Percentiles rank a stretch among this genome's conserved stretches.
phyloP scores from a whole-genome alignment of 2,888 invertebrate genomes.

The Microctonus brassicae region DNA sequence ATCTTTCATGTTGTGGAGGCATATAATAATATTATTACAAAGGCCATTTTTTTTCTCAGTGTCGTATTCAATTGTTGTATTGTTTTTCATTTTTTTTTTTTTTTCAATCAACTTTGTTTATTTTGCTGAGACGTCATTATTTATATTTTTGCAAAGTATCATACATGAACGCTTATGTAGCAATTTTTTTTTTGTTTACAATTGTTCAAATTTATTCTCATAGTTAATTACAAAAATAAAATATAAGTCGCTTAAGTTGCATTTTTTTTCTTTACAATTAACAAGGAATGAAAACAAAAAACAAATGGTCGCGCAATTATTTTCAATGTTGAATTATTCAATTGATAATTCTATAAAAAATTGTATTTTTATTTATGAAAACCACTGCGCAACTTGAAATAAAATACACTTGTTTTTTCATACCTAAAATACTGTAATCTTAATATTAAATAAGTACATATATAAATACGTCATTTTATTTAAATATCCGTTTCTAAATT shows the following conservation, averaged over 20 bases:
- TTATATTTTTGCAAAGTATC: background rate
- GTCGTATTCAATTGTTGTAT: no score
- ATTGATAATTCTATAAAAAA: background rate
- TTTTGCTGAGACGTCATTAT: background rate
- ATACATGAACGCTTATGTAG: background rate
- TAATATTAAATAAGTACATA: conserved; percentile 19
- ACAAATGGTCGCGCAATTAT: conserved; percentile 3
- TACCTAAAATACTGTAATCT: conserved; percentile 16
- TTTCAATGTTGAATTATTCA: background rate
- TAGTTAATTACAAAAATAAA: conserved; percentile 25
- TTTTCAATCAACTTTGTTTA: background rate
- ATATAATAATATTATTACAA: conserved; percentile 25
- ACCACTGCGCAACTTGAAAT: conserved; percentile 1
- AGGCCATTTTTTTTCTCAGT: conserved; percentile 16
- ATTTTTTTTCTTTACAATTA: background rate
- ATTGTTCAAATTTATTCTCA: background rate
- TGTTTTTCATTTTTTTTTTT: no score
- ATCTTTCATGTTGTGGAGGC: background rate
- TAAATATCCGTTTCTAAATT: background rate
- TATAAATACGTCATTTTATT: conserved; percentile 7
- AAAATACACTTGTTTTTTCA: background rate
- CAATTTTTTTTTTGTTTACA: background rate
- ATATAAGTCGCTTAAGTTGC: background rate
- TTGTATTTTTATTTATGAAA: no score
- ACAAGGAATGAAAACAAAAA: conserved; percentile 15